Evolutionary conservation across 37 sponge, comb jelly and placozoan genomes (phyloP).

Genomic region (Geodia barretti): DNA sequence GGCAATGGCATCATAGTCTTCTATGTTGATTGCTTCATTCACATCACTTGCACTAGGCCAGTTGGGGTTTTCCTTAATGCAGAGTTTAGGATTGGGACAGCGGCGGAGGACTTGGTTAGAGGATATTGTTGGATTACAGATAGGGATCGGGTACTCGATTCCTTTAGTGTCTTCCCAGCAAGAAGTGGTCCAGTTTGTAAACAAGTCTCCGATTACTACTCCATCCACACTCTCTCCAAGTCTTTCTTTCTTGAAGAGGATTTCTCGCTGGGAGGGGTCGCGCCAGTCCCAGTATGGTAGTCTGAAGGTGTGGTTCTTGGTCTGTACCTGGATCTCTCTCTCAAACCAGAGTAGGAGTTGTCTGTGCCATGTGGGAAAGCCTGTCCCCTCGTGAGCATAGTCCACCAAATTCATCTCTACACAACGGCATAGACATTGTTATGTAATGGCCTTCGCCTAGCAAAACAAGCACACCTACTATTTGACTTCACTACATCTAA

Average conservation of each 20-base stretch:
- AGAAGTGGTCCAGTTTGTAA: no score
- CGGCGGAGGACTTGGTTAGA: neutral
- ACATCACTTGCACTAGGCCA: slow-evolving; percentile 35
- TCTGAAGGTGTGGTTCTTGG: slow-evolving; percentile 38
- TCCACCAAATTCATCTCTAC: slow-evolving; percentile 7
- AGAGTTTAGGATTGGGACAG: slow-evolving; percentile 29
- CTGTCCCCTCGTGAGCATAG: slow-evolving; percentile 48
- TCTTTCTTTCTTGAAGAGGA: slow-evolving; percentile 32
- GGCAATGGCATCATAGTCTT: slow-evolving; percentile 15
- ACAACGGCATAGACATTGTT: no score
- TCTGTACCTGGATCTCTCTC: slow-evolving; percentile 48
- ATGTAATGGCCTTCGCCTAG: no score
- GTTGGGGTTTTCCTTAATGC: slow-evolving; percentile 39
- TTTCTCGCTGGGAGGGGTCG: slow-evolving; percentile 15
- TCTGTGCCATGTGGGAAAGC: slow-evolving; percentile 53
- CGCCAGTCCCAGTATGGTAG: slow-evolving; percentile 62
- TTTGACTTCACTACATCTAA: no score
- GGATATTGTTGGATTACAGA: neutral
- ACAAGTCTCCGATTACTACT: no score
- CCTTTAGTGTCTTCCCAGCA: no score
- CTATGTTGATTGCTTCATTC: slow-evolving; percentile 1
- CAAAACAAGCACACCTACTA: no score
- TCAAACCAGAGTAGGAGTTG: slow-evolving; percentile 46
- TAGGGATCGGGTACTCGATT: no score
- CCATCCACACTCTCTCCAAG: slow-evolving; percentile 32